A percentile compares a stretch with the other conserved stretches of the same genome.
Evolutionary conservation across 1,140 invertebrate species (phyloP).

Genomic region (Habropoda laboriosa): DNA sequence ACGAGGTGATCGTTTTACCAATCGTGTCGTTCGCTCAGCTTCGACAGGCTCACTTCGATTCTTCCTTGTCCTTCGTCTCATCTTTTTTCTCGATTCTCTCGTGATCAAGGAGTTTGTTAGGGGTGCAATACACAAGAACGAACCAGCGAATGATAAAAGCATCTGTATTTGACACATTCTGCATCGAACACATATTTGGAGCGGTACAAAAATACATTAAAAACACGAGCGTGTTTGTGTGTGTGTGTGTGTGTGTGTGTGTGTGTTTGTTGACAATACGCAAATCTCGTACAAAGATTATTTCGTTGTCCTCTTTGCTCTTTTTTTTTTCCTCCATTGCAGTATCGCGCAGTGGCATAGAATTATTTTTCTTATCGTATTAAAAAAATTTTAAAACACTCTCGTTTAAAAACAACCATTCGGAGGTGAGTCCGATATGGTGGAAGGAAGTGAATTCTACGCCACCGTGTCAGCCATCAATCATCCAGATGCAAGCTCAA

Average conservation of each 20-base stretch:
- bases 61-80: neutral
- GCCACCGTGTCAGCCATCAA: conserved; percentile 36
- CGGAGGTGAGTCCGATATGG: too few species aligned
- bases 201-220: conserved; percentile 65
- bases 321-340: neutral
- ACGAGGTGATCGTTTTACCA: conserved; percentile 51
- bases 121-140: conserved; percentile 59
- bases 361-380: conserved; percentile 7
- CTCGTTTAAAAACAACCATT: neutral
- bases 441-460: conserved; percentile 12
- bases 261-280: conserved; percentile 35
- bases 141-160: conserved; percentile 60
- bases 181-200: conserved; percentile 42
- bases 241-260: too few species aligned
- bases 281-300: conserved; percentile 24
- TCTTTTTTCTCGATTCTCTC: neutral
- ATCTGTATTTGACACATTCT: conserved; percentile 61
- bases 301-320: neutral
- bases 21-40: conserved; percentile 50
- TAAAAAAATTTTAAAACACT: neutral
- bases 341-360: conserved; percentile 32
- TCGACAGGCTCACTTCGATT: conserved; percentile 64
- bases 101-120: neutral
- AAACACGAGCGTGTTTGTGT: conserved; percentile 25
- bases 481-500: conserved; percentile 41